These are phyloP conservation scores for Podarcis lilfordi DNA, from an alignment of 2,797 vertebrate species.

Conservation along the genomic window DNA sequence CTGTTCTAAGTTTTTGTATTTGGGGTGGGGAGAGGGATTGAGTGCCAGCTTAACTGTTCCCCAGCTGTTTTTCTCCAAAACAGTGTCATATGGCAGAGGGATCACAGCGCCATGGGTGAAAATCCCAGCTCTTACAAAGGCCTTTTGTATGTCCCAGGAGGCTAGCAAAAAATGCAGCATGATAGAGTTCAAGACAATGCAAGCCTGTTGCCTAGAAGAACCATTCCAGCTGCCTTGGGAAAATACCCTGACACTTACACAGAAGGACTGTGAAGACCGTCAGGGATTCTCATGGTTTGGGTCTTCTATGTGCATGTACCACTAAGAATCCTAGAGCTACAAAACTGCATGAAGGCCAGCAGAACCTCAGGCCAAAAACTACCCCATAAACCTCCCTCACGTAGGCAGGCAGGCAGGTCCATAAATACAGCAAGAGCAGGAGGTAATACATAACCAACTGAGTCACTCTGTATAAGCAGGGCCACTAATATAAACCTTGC, in stretches of 20 bases:
- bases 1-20: not conserved
- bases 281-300: not conserved
- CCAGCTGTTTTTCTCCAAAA: not conserved
- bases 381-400: not conserved
- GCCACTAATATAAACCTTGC: slow-evolving; percentile 18
- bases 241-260: not conserved
- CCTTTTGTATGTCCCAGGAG: not conserved
- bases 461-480: slow-evolving; percentile 17
- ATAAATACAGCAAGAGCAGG: not conserved
- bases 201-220: not conserved
- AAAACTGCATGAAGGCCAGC: accelerated
- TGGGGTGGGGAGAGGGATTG: too few species aligned
- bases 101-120: not conserved
- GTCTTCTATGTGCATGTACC: too few species aligned
- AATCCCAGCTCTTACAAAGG: not conserved
- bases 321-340: not conserved
- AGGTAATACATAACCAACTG: not conserved
- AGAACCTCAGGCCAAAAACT: not conserved
- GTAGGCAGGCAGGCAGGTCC: not conserved
- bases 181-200: not conserved
- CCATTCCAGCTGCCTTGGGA: not conserved
- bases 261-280: not conserved
- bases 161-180: not conserved
- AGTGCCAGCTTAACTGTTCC: not conserved
- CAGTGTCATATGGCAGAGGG: not conserved